phyloP scores from a whole-genome alignment of 2,888 invertebrate genomes.

The Platycnemis pennipes region DNA sequence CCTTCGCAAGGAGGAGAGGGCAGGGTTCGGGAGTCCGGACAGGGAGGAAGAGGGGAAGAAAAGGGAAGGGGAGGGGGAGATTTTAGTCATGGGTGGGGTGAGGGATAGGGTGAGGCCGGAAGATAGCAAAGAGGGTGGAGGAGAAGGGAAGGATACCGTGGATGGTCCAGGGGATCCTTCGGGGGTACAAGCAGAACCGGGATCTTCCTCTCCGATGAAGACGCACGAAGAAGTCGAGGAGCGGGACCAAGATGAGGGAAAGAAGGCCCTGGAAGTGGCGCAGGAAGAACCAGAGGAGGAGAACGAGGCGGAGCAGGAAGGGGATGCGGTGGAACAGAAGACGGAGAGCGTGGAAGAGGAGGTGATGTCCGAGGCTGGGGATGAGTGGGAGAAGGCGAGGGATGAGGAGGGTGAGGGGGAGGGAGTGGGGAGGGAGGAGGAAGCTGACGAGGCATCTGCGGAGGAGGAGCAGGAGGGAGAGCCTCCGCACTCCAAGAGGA shows the following conservation, averaged over 20 bases:
- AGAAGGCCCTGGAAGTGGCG: no score
- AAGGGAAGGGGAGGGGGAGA: constrained; percentile 33
- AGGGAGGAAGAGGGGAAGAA: not conserved
- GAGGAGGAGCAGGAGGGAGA: not conserved
- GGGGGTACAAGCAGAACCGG: not conserved
- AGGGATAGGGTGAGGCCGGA: constrained; percentile 61
- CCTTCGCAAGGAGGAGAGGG: constrained; percentile 67
- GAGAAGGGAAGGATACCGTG: not conserved
- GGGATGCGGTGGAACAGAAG: not conserved
- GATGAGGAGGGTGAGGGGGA: not conserved
- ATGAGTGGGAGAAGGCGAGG: not conserved
- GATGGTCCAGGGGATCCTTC: not conserved
- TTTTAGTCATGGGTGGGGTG: constrained; percentile 40
- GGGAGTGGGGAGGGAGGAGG: not conserved
- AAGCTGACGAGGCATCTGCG: not conserved
- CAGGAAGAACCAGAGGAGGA: not conserved
- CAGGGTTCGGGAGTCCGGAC: not conserved
- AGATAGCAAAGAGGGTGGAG: not conserved
- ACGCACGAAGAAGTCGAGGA: constrained; percentile 70
- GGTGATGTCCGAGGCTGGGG: not conserved
- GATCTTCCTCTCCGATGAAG: not conserved
- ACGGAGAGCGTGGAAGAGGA: not conserved
- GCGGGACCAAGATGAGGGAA: not conserved
- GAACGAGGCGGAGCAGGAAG: no score
- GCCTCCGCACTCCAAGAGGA: not conserved